Conservation (phyloP, 2,113 vertebrate genomes). For the Coturnix japonica region DNA sequence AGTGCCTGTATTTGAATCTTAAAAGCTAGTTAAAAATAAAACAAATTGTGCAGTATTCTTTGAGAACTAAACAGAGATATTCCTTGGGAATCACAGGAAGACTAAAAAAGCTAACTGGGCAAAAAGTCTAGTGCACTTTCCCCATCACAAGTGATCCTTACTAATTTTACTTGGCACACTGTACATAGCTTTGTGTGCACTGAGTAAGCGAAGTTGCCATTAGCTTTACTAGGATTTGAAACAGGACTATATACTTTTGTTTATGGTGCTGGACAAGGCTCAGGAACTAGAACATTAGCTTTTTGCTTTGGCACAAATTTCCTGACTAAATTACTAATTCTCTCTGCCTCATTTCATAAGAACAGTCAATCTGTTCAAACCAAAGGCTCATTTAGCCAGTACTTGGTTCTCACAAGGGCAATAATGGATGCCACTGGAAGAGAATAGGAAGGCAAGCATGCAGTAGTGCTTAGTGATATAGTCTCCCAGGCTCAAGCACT, state of each 20-base stretch:
- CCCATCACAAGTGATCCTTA: constrained; percentile 5
- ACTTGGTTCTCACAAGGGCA: constrained; percentile 58
- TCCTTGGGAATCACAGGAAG: constrained; percentile 19
- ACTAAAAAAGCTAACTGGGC: neutral
- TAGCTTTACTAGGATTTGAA: neutral
- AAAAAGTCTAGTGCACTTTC: constrained; percentile 26
- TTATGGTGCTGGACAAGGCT: constrained; percentile 32
- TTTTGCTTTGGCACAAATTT: constrained; percentile 67
- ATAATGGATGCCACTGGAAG: constrained; percentile 35
- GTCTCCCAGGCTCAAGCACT: constrained; percentile 61
- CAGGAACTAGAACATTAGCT: constrained; percentile 57
- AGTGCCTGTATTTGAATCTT: neutral
- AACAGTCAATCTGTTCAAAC: constrained; percentile 67
- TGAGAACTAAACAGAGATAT: neutral
- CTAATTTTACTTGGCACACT: neutral
- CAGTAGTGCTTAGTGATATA: constrained; percentile 10
- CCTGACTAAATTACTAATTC: constrained; percentile 65
- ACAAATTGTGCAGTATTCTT: neutral
- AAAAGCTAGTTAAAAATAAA: neutral
- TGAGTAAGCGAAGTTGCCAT: constrained; percentile 25
- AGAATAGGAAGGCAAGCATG: constrained; percentile 17
- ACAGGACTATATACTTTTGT: constrained; percentile 40
- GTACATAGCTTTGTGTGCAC: neutral
- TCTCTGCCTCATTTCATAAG: constrained; percentile 72
- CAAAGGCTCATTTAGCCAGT: constrained; percentile 58